phyloP scores from a whole-genome alignment of 2,113 vertebrate species.

The Sciurus niger region DNA sequence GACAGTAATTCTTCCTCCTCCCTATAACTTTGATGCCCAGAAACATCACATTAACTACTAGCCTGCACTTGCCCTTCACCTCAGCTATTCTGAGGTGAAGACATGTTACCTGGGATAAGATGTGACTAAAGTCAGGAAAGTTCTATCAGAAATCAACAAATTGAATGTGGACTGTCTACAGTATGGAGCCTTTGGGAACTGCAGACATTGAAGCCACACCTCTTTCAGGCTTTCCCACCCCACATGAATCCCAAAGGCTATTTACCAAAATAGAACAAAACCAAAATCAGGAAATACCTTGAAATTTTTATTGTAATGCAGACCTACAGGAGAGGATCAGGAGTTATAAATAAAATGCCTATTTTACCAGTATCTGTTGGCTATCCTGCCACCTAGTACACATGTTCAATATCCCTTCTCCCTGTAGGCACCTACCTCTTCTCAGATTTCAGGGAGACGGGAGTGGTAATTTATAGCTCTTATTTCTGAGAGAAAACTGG shows the following conservation, averaged over 20 bases:
- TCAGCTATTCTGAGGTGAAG: not conserved
- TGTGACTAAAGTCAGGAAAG: not conserved
- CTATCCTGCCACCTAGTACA: not conserved
- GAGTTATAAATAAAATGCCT: not conserved
- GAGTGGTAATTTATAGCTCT: not conserved
- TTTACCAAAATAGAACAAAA: not conserved
- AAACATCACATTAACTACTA: not conserved
- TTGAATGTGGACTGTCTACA: not conserved
- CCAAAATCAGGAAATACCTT: not conserved
- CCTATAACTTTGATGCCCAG: not conserved
- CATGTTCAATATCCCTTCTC: not conserved
- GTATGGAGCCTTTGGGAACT: fast-evolving
- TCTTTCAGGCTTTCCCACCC: not conserved
- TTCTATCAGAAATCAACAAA: not conserved
- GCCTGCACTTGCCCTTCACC: fast-evolving
- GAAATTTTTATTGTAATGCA: not conserved
- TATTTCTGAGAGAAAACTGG: not conserved
- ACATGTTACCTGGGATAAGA: not conserved
- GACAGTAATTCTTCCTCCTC: not conserved
- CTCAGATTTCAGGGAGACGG: not conserved
- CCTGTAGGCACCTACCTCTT: not conserved
- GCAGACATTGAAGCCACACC: not conserved
- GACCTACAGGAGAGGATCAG: not conserved
- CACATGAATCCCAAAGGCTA: not conserved
- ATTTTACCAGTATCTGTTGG: fast-evolving